Evolutionary conservation across 2,888 invertebrate species (phyloP).

Genomic region (Hirtodrosophila histrioides): DNA sequence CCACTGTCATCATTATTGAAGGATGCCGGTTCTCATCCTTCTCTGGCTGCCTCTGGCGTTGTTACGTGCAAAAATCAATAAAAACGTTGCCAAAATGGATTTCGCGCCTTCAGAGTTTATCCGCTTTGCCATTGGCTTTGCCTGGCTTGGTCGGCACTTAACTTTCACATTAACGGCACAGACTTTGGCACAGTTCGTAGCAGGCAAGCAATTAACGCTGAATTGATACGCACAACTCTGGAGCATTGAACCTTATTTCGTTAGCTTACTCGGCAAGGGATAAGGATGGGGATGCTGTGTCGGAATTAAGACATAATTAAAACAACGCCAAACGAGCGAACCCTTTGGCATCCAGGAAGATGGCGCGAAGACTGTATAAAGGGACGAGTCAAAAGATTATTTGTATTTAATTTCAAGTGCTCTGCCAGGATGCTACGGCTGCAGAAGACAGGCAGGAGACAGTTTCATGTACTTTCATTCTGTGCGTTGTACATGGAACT

Average conservation of each 20-base stretch:
- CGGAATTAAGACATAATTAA: constrained; percentile 78
- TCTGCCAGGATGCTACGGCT: constrained; percentile 46
- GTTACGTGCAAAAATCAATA: constrained; percentile 65
- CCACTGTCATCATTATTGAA: constrained; percentile 41
- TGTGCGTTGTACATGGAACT: constrained; percentile 65
- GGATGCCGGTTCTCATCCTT: constrained; percentile 3
- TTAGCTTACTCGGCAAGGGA: constrained; percentile 7
- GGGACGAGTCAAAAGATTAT: constrained; percentile 75
- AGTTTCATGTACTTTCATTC: constrained; percentile 37
- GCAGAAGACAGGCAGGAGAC: constrained; percentile 31
- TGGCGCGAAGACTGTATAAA: not conserved
- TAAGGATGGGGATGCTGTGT: constrained; percentile 34
- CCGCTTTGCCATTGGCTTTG: constrained; percentile 40
- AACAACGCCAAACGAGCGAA: constrained; percentile 68
- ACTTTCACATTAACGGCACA: constrained; percentile 63
- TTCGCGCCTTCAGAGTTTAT: constrained; percentile 68
- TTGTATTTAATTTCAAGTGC: constrained; percentile 77
- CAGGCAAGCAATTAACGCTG: constrained; percentile 71
- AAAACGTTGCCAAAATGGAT: constrained; percentile 67
- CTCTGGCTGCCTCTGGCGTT: constrained; percentile 19
- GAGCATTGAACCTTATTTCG: constrained; percentile 67
- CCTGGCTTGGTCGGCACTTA: constrained; percentile 32
- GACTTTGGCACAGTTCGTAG: constrained; percentile 50
- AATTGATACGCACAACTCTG: constrained; percentile 71
- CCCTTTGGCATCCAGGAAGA: constrained; percentile 26